Base-by-base conservation (phyloP, 2,113 vertebrate genomes). In the Tragelaphus scriptus region DNA sequence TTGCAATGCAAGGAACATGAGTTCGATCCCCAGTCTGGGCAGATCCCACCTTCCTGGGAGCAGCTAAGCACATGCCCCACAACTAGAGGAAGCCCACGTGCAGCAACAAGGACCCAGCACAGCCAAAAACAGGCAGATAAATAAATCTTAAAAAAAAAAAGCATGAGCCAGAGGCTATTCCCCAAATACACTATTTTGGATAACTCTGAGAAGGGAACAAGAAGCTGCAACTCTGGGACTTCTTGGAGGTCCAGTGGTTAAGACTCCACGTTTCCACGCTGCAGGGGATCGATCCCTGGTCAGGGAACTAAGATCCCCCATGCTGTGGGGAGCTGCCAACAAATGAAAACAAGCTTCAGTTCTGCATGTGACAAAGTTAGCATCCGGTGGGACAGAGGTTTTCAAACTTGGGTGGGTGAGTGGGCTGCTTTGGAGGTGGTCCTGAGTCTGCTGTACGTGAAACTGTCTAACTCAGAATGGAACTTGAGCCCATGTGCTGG, bases 361-460 rank as follows among this genome's bases (percentile, higher is more conserved):
- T 47, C 21, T 10, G 2, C 56, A 13, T 19, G 9, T 0, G 0
- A 63, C 8, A 14, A 28, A 32, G 21, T 47, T 16, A 11, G 7
- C 2, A 5, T n/a, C 44, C 30, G 3, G 51, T 30, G 49, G 49
- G 51, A 55, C 21, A 26, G 65, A 47, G 30, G 15, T 28, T 36
- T 82, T 32, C 36, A 12, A 28, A 44, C 32, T 17, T 47, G 23
- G 11, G 51, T 36, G 23, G 25, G 12, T 15, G 0, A 11, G 63
- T 13, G 55, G 30, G 32, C 11, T 47, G 21, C 89, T 86, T 36
- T 1, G 6, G 53, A 15, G 25, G 30, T 86, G 40, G 23, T 17
- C 28, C 40, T 25, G 71, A 26, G 23, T 77, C 71, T 26, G 6
- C 23, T 77, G 2, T 44, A 77, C 0, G 0, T 77, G 36, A 77